Evolutionary conservation across 2,113 vertebrate species (phyloP).

Genomic region (Actinemys pallida): DNA sequence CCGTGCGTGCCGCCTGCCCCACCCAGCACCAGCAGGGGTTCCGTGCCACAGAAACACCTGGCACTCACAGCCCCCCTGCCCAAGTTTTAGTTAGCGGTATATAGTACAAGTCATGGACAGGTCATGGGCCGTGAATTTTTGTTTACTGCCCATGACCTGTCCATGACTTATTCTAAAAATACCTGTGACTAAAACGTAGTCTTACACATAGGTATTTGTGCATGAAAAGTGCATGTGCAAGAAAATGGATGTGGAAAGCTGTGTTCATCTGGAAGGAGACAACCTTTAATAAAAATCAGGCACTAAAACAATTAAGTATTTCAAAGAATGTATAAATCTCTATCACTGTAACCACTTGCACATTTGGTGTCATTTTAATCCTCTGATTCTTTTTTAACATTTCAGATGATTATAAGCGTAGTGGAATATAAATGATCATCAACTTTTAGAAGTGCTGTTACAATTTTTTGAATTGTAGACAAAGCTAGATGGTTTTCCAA

Average conservation of each 20-base stretch:
- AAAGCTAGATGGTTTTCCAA: not conserved
- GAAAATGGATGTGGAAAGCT: not conserved
- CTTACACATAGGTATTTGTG: too few species aligned
- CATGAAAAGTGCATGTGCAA: too few species aligned
- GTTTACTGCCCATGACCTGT: too few species aligned
- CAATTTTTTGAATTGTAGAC: not conserved
- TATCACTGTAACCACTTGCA: not conserved
- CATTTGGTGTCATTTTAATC: not conserved
- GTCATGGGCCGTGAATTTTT: too few species aligned
- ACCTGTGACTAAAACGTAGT: too few species aligned
- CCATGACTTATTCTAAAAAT: too few species aligned
- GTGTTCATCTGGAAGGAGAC: not conserved
- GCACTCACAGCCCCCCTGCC: too few species aligned
- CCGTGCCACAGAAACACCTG: too few species aligned
- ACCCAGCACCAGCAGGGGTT: too few species aligned
- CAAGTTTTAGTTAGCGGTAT: too few species aligned
- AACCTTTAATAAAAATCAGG: not conserved
- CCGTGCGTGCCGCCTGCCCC: too few species aligned
- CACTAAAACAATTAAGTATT: not conserved
- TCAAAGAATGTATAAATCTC: not conserved
- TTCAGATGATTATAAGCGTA: not conserved
- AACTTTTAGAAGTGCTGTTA: not conserved
- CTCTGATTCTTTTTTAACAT: not conserved
- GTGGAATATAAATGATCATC: not conserved
- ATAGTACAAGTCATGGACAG: too few species aligned